phyloP scores from a whole-genome alignment of 1,140 invertebrate species.

The Cepaea nemoralis region DNA sequence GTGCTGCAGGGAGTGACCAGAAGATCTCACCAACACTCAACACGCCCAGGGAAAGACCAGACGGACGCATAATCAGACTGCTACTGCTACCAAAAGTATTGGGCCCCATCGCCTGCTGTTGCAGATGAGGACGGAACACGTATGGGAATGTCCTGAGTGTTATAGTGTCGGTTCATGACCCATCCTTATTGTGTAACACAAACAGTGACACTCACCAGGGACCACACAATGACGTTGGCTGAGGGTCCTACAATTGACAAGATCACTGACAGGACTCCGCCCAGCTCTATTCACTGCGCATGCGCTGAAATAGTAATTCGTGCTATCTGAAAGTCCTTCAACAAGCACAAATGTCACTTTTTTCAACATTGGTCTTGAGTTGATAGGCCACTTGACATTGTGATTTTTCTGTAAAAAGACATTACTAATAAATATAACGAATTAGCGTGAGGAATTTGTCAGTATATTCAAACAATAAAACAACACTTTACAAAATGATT shows the following conservation, averaged over 20 bases:
- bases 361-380: background rate
- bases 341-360: background rate
- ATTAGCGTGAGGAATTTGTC: too few relatives aligned
- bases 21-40: background rate
- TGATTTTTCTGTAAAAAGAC: background rate
- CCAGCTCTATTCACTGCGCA: background rate
- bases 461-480: too few relatives aligned
- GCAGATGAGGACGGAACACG: background rate
- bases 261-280: background rate
- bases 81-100: too few relatives aligned
- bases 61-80: too few relatives aligned
- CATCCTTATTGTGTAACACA: background rate
- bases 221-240: background rate
- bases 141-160: background rate
- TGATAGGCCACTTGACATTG: background rate
- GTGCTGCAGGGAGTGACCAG: too few relatives aligned
- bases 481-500: too few relatives aligned
- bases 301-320: background rate
- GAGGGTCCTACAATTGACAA: background rate
- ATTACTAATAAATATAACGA: too few relatives aligned
- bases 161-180: too few relatives aligned
- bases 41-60: background rate
- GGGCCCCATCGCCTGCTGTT: background rate
- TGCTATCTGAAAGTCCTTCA: background rate
- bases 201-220: background rate